Base-by-base conservation (phyloP, 2,888 invertebrate species). In the Apodemia arnacis region DNA sequence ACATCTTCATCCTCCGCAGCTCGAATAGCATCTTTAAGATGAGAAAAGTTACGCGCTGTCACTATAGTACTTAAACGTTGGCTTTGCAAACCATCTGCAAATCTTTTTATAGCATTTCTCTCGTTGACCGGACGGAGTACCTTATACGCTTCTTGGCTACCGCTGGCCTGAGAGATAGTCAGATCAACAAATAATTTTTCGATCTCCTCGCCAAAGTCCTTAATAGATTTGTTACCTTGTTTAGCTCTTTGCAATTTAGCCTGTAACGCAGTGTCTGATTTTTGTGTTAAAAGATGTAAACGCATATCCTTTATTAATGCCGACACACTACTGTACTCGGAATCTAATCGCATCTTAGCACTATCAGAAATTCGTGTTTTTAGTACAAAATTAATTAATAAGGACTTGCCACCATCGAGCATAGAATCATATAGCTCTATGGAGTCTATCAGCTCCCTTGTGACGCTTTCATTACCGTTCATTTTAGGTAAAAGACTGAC, bases 161-260 rank as follows among this genome's bases (percentile, higher is more conserved):
- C 83, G 66, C 89, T 79, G 34, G 91, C 87, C 66, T 92, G 91
- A 15, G 91, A 83, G 74, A 92, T 90, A 21, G 92, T 92, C 38
- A 91, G 73, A 49, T 92, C 88, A 2, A 88, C 87, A 85, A 89
- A 90, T 15, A 92, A 72, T 24, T 87, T 27, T 59, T 82, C 75
- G 7, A 87, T 83, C 70, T 85, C 80, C 11, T 81, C 80, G 54
- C 84, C 87, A 49, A 74, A 86, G 10, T 74, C 76, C 27, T 79
- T 80, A 49, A 89, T 81, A 34, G 83, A 49, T 38, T 41, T 74
- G 34, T 82, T 63, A 72, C 31, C 74, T 31, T 88, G 85, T 74
- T 27, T 78, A 7, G 75, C 73, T 3, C n/a, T 11, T 41, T 77
- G 73, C 31, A 87, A 34, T 70, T 73, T 44, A 21, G 74, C 44